phyloP scores from a whole-genome alignment of 2,888 invertebrate species.

The Acronicta leporina region DNA sequence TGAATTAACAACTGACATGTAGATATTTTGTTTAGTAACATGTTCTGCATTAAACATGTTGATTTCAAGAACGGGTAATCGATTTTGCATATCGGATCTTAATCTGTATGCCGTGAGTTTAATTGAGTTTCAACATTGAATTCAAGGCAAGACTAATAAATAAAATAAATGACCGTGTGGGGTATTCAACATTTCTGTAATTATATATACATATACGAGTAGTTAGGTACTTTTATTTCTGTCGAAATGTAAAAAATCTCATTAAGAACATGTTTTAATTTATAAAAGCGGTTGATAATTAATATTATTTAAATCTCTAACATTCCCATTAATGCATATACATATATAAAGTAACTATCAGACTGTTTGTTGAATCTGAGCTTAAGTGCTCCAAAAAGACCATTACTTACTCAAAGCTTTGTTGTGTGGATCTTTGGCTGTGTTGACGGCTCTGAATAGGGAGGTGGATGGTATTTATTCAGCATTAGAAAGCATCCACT shows the following conservation, averaged over 20 bases:
- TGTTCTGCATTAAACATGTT: constrained; percentile 41
- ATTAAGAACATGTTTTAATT: not conserved
- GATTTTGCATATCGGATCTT: constrained; percentile 38
- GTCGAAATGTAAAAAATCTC: not conserved
- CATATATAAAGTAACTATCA: constrained; percentile 29
- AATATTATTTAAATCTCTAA: constrained; percentile 23
- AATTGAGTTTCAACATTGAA: constrained; percentile 38
- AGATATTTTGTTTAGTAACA: constrained; percentile 42
- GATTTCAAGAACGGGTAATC: constrained; percentile 43
- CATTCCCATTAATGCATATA: constrained; percentile 25
- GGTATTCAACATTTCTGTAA: constrained; percentile 10
- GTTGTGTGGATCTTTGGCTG: constrained; percentile 61
- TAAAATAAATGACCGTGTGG: constrained; percentile 18
- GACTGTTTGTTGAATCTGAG: constrained; percentile 44
- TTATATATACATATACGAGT: too few species aligned
- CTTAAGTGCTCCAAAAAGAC: constrained; percentile 57
- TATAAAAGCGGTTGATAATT: not conserved
- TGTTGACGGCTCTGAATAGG: constrained; percentile 69
- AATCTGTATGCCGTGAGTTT: constrained; percentile 39
- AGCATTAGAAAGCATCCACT: constrained; percentile 87
- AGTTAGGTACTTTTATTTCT: too few species aligned
- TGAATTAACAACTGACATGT: constrained; percentile 26
- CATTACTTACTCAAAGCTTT: constrained; percentile 54
- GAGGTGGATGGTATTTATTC: constrained; percentile 85
- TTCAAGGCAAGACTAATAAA: constrained; percentile 24